Base-by-base conservation (phyloP, 2,113 vertebrate genomes). In the Lanius collurio region DNA sequence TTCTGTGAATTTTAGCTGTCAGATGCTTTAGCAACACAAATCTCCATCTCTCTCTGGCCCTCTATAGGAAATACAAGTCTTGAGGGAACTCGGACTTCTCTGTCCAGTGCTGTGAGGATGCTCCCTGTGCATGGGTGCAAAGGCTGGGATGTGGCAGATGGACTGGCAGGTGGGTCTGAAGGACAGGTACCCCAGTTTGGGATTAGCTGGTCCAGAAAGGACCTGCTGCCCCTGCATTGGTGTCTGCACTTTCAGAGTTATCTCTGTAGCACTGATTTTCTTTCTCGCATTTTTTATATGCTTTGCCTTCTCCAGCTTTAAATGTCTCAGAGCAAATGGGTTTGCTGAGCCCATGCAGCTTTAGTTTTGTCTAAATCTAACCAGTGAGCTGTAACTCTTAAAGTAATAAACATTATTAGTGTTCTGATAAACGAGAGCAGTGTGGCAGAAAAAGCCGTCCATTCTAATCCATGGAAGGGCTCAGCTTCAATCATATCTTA, bases 321-420 rank as follows among this genome's bases (percentile, higher is more conserved):
- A 62, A 49, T 33, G 26, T 30, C 44, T 27, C 22, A 30, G 30
- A 67, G 65, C 24, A 22, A 74, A 75, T 1, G 11, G 44, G 23
- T 60, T 86, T 85, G 55, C 39, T 87, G 39, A 52, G 78, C 49
- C 82, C 27, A 5, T 24, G 35, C 35, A 56, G 87, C 64, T 75
- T 65, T 35, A 59, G 46, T 77, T 95, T 84, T 63, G 31, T 68
- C 87, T 83, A 83, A 90, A 92, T 57, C 87, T 41, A 80, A 47
- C 19, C 55, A 74, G 71, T 0, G 0, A 90, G 90, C 56, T 80
- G 60, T 65, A 62, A 93, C 81, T 80, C 84, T 80, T 90, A 67
- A 31, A 86, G 93, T 67, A 90, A 96, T 96, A 95, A 93, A 96
- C 44, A 64, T 68, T 90, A 93, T 84, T 92, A 85, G 90, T 46